Conservation (phyloP, 1,140 invertebrate species). For the Lepidostoma basale region DNA sequence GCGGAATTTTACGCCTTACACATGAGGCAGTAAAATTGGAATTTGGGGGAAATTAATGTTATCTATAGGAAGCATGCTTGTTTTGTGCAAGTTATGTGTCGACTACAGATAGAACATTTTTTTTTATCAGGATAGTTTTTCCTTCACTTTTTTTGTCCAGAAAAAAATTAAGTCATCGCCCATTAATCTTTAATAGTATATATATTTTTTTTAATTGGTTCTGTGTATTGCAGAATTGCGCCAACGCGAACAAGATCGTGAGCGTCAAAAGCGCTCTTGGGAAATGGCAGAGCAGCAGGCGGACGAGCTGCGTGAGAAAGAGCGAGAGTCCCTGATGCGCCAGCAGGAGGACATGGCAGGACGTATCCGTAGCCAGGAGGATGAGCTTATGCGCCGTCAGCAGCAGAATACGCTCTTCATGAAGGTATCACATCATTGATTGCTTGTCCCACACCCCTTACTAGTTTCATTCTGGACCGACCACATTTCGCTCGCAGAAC, state of each 20-base stretch:
- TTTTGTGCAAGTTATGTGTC: constrained; percentile 27
- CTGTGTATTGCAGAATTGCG: constrained; percentile 81
- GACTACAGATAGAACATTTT: constrained; percentile 26
- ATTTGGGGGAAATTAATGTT: constrained; percentile 28
- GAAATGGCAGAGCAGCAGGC: constrained; percentile 84
- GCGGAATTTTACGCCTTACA: constrained; percentile 32
- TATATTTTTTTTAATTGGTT: no score
- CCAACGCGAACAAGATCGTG: constrained; percentile 84
- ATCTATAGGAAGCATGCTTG: constrained; percentile 29
- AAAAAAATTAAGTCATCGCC: no score
- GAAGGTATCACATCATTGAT: constrained; percentile 62
- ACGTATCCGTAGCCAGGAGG: constrained; percentile 78
- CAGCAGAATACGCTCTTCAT: constrained; percentile 83
- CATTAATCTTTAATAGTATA: no score
- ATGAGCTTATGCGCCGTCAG: constrained; percentile 79
- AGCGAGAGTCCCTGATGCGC: constrained; percentile 72
- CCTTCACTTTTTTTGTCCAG: no score
- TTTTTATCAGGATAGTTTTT: no score
- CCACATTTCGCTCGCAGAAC: neutral
- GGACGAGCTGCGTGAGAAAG: constrained; percentile 78
- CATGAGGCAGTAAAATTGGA: constrained; percentile 32
- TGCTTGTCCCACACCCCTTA: neutral
- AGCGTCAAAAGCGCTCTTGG: constrained; percentile 86
- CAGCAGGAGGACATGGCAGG: constrained; percentile 77
- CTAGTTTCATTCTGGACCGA: constrained; percentile 19